A percentile compares a stretch with the other conserved stretches of the same genome.
Conservation (phyloP, 2,888 invertebrate species). For the Pherbina coryleti region DNA sequence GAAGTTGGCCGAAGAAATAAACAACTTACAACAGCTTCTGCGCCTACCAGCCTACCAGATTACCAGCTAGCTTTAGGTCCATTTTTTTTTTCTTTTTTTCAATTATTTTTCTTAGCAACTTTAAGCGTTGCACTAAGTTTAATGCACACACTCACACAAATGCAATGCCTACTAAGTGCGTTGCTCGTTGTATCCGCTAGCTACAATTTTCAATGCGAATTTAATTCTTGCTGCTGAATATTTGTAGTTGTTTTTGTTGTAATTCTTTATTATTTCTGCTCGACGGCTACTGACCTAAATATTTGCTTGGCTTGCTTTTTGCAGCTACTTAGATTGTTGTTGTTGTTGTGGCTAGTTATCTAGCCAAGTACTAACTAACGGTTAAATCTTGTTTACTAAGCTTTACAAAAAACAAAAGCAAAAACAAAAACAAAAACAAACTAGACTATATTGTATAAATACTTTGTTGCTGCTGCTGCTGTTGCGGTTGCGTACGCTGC, state of each 20-base stretch:
- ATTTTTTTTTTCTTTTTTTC: background rate
- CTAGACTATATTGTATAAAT: background rate
- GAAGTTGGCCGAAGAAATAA: no score
- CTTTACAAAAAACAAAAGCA: background rate
- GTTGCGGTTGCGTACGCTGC: slow-evolving; percentile 5
- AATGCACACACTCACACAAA: background rate
- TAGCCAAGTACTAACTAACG: slow-evolving; percentile 17
- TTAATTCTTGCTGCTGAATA: slow-evolving; percentile 41
- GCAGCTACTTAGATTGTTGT: background rate
- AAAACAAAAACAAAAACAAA: no score
- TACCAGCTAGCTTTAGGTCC: no score
- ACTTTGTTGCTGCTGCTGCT: background rate
- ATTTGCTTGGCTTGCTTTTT: slow-evolving; percentile 47
- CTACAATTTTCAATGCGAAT: slow-evolving; percentile 50
- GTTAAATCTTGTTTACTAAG: slow-evolving; percentile 9
- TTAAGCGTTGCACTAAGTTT: background rate
- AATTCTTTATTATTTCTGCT: background rate
- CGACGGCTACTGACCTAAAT: slow-evolving; percentile 59
- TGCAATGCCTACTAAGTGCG: background rate
- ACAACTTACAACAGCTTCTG: no score
- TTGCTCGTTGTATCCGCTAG: slow-evolving; percentile 45
- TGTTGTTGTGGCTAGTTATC: background rate
- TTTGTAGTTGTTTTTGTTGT: slow-evolving; percentile 18
- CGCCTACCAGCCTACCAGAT: no score
- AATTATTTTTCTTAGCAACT: background rate